Evolutionary conservation across 2,888 invertebrate species (phyloP), one percentile per base, ranked within the genome.

Genomic region (Lottia scabra): DNA sequence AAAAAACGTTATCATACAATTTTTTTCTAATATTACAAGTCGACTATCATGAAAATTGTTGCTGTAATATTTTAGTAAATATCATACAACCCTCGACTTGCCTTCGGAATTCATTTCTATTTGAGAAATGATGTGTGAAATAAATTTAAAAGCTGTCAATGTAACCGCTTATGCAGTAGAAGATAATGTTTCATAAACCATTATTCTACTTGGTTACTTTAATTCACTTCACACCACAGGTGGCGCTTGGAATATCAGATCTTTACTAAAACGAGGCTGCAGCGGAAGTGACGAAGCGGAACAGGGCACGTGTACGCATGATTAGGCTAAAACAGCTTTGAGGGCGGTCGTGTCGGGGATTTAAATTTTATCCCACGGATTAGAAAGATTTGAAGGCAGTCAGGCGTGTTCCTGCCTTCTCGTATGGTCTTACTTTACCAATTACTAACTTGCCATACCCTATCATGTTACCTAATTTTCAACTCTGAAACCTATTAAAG

Each of bases 261-360:
- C 38, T 38, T 38, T 38, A 19, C 56, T 48, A 68, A 68, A 62
- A 23, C 44, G 66, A 13, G 66, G 44, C 45, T 45, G 38, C 15
- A 16, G 23, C 38, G 66, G 66, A 43, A 45, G 44, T 44, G 66
- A 56, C 56, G 66, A 44, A 45, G 66, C 48, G 70, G 46, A 65
- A 43, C 63, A 38, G 27, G 64, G 65, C 70, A 70, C 70, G 70
- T 64, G 70, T 38, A 65, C 46, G 70, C 27, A 27, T 64, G 70
- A 70, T 70, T 70, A 65, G 30, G 48, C 70, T 70, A 48, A 70
- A 70, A 70, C 65, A 46, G 27, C 65, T 45, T 65, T 46, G 46
- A 65, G 70, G 70, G 65, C 46, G 70, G 70, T 38, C 30, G 56
- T 56, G 56, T 56, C 56, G 56, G 19, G 56, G 56, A 19, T 56